Evolutionary conservation across 2,797 vertebrate genomes (phyloP), one percentile per base, ranked within the genome.

Genomic region (Sternarchorhynchus goeldii): DNA sequence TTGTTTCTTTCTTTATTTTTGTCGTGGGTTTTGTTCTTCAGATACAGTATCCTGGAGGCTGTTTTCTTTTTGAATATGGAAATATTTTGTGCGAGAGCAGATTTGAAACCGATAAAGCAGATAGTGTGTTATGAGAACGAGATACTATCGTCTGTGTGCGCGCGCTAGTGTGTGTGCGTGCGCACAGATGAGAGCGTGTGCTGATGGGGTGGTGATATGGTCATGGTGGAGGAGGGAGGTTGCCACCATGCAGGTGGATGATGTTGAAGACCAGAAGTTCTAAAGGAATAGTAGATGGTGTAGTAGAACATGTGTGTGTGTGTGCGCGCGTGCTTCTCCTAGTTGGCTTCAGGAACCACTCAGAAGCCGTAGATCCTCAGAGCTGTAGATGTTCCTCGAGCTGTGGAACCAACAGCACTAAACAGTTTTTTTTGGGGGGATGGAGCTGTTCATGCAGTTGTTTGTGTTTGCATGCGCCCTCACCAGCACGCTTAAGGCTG

Each of bases 161-260:
- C 25, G 25, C 25, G 25, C 25, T 25, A 1, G 25, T 25, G 25
- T 25, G 66, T 31, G 64, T 25, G 25, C 25, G 1, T 25, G 25
- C 25, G 1, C 25, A 25, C 25, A 25, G 25, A 25, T 25, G 25
- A 25, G 25, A 25, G 1, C 64, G 63, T 72, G 64, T 67, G 57
- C 66, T 73, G 79, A 76, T 78, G 31, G 71, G 75, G 16, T 45
- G 58, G n/a, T 58, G 80, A 82, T 75, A 66, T 32, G 4, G 31
- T 39, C 45, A 4, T 63, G 12, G 36, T 29, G 7, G 60, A 62
- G 64, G 17, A 45, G 31, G 21, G 62, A 63, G 55, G 5, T 16
- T 57, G 59, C 45, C 45, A 32, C 55, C n/a, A 85, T 87, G 81
- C 84, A 86, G 86, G 81, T 83, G 83, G 81, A 70, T 82, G 34